Evolutionary conservation across 2,888 invertebrate genomes (phyloP), one percentile per base, ranked within the genome.

Genomic region (Ethmia dodecea): DNA sequence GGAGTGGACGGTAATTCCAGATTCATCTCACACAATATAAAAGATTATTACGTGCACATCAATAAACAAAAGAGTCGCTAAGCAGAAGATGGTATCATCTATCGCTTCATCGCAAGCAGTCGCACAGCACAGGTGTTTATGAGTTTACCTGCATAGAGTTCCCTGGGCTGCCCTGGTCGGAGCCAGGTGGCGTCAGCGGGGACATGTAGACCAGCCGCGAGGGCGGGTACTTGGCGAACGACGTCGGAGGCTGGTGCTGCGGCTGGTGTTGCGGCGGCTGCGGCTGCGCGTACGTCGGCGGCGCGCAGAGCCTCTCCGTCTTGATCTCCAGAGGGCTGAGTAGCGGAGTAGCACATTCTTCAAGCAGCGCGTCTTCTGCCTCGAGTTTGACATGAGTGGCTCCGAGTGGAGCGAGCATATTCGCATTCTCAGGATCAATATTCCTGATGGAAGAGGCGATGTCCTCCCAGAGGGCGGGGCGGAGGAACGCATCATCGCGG

Each of bases 381-480:
- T 94, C 94, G 72, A 94, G 88, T 75, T 94, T 94, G 54, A 94
- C 92, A 69, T 93, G 93, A 3, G 90, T 88, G 33, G 84, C 76
- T 58, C 89, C 72, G 52, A 91, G 77, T 35, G 92, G 88, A 45
- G 92, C 92, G 53, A 95, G 84, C 93, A 95, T 94, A 61, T 94
- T 93, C 34, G 95, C 94, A 70, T 95, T 95, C 73, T 95, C 95
- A 15, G 95, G 94, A 72, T 96, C 95, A 65, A 95, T 92, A 76
- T 95, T 95, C 69, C 94, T 92, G 77, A 95, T 94, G 63, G 94
- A 94, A 72, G 94, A 94, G 47, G 95, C 93, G 69, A 96, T 95
- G 86, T 96, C 95, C 81, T 96, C 95, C 96, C 96, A 96, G 26
- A 95, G 89, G 18, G 94, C 94, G 28, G 95, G 95, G 58, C 94